Evolutionary conservation across 2,113 vertebrate species (phyloP), one percentile per base, ranked within the genome.

Genomic region (Panthera leo): DNA sequence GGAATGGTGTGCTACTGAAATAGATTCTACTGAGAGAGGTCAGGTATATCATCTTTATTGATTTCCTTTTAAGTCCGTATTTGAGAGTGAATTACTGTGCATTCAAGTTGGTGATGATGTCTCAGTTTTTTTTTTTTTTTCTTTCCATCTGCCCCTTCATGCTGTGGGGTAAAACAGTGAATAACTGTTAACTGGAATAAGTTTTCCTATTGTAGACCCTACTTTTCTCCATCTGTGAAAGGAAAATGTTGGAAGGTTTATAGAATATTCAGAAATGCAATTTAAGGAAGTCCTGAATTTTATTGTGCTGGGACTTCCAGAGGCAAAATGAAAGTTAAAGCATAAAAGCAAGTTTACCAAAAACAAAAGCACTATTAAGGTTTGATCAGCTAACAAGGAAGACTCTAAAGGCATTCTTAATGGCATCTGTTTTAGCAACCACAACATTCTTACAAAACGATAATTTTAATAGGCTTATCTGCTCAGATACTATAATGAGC

Each of bases 281-380:
- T 58, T 67, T 94, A 78, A 91, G 76, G 63, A 85, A 97, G 86
- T 93, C 29, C 29, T 71, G 29, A 85, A 53, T 70, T 94, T 78
- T 53, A 86, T 55, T 58, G 31, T 89, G 55, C 89, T 76, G 7
- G 53, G 39, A 11, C 88, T 93, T 94, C 83, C 95, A 85, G 68
- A 95, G 55, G 51, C 85, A 92, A 94, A 92, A 94, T 68, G 53
- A 95, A 96, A 63, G 34, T 68, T 53, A 95, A 94, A 97, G 51
- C 45, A n/a, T 53, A 75, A 88, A 94, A 88, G 42, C 75, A 78
- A 93, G 48, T 51, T 86, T 79, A 53, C 31, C 75, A 78, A 34
- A 84, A 96, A 73, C 58, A 87, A 92, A 86, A 88, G 53, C 67
- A 76, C 27, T 61, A 3, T 45, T 93, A 36, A 93, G 65, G n/a